Evolutionary conservation across 2,113 vertebrate species (phyloP), one percentile per base, ranked within the genome.

Genomic region (Lanius collurio): DNA sequence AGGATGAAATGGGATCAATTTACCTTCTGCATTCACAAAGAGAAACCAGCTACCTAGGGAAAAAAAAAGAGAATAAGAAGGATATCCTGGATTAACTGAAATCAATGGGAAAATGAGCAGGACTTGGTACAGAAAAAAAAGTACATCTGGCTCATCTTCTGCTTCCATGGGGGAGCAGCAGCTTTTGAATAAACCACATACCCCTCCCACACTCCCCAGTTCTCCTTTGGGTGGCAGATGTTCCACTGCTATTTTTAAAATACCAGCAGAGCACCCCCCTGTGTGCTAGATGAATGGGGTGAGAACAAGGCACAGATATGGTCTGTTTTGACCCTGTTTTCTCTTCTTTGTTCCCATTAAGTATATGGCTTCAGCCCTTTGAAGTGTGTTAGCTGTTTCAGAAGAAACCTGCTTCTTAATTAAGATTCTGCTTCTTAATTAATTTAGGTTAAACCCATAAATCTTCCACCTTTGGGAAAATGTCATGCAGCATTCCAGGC

Each of bases 181-280:
- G 33, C 39, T 76, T 95, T 80, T 95, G 75, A 96, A 90, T 75
- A 74, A 94, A 56, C 33, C 82, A 64, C 60, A 13, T 10, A 26
- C 8, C 68, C 67, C 50, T 87, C 70, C 70, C 65, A 50, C 62
- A 68, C 52, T 37, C 49, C 57, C 67, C 70, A 68, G 0, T 81
- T 91, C 76, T 95, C 55, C 68, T 91, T 90, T 84, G 90, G 60
- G 68, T 94, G 88, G 85, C 95, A 96, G 94, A 94, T 96, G 93
- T 93, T 96, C 60, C 49, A 9, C n/a, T 78, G 76, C 64, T 63
- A 73, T 94, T 94, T 96, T 56, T 67, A 20, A 95, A 93, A 93
- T 95, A 83, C 92, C 93, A 87, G 73, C 85, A 83, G 83, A 93
- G 92, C 82, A 86, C 80, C 80, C 87, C 87, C 44, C 87, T 5